Evolutionary conservation across 2,797 vertebrate genomes (phyloP).

Genomic region (Liparis tanakae): DNA sequence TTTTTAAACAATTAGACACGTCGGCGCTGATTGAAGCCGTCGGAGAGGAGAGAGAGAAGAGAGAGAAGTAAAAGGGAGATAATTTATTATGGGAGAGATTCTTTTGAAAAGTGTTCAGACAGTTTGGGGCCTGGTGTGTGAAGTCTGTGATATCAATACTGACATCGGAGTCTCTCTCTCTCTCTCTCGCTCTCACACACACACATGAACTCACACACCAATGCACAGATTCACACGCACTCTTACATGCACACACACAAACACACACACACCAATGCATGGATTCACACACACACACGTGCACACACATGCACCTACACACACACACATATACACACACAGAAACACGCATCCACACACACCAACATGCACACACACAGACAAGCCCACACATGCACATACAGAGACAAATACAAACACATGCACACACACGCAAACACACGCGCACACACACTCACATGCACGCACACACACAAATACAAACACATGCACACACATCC

Average conservation of each 20-base stretch:
- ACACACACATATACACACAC: no score
- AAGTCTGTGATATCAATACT: slow-evolving; percentile 79
- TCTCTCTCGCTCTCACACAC: slow-evolving; percentile 1
- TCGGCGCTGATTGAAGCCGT: slow-evolving; percentile 83
- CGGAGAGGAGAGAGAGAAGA: slow-evolving; percentile 68
- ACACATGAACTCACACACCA: slow-evolving; percentile 7
- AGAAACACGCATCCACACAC: no score
- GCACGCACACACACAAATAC: no score
- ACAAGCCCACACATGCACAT: no score
- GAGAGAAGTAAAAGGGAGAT: slow-evolving; percentile 68
- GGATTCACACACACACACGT: no score
- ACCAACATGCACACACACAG: no score
- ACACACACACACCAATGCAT: not conserved
- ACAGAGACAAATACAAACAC: no score
- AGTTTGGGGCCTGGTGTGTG: slow-evolving; percentile 85
- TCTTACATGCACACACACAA: no score
- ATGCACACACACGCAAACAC: no score
- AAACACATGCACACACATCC: not conserved
- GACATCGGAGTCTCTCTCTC: slow-evolving; percentile 69
- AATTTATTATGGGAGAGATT: slow-evolving; percentile 82
- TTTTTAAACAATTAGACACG: slow-evolving; percentile 84
- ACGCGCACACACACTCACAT: no score
- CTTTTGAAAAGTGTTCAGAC: slow-evolving; percentile 85
- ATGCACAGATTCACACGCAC: not conserved
- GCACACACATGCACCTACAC: no score